These are phyloP conservation scores for Periplaneta americana DNA, from an alignment of 1,140 invertebrate species.

Conservation along the genomic window DNA sequence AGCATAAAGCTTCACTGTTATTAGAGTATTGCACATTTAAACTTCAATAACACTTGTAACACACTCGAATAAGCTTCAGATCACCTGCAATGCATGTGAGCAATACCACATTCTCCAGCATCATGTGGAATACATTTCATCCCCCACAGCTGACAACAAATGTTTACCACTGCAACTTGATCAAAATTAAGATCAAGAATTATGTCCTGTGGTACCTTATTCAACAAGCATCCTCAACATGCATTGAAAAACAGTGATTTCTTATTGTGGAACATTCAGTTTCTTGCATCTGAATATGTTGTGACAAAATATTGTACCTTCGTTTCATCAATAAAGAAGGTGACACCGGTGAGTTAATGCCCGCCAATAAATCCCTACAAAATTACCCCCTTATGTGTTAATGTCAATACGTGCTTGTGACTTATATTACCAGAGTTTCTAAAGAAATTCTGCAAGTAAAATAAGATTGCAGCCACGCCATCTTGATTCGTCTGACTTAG, in stretches of 20 bases:
- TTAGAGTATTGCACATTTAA: background rate
- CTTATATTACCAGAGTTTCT: background rate
- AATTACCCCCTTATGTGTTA: background rate
- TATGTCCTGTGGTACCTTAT: background rate
- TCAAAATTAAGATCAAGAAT: background rate
- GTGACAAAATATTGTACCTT: background rate
- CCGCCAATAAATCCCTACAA: background rate
- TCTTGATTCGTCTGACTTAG: slow-evolving; percentile 14
- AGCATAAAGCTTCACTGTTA: background rate
- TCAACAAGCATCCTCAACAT: background rate
- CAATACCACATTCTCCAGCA: background rate
- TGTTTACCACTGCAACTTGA: background rate
- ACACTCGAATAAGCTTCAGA: background rate
- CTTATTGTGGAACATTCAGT: background rate
- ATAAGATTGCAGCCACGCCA: slow-evolving; percentile 6
- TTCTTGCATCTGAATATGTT: background rate
- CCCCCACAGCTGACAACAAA: background rate
- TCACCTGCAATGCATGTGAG: background rate
- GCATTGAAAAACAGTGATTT: background rate
- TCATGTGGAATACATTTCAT: background rate
- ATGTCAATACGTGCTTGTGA: background rate
- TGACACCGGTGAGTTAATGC: background rate
- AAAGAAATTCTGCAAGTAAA: background rate
- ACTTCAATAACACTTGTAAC: background rate
- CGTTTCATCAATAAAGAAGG: background rate